phyloP scores from a whole-genome alignment of 2,888 invertebrate genomes.

The Erebia epiphron region DNA sequence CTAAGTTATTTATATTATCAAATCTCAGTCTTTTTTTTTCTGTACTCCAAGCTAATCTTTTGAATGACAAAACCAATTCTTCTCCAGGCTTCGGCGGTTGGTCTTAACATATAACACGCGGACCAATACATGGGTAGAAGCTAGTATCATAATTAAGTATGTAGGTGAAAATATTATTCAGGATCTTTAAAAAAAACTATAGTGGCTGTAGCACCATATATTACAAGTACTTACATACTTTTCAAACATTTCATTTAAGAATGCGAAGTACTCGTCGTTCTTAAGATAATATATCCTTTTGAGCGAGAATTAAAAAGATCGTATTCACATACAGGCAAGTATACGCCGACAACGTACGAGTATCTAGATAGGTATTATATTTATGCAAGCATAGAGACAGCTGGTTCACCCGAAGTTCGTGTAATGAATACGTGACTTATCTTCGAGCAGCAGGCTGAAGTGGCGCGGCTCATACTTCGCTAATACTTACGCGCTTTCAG shows the following conservation, averaged over 20 bases:
- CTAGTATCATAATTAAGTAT: no score
- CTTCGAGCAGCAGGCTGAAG: conserved; percentile 58
- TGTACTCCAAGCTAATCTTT: no score
- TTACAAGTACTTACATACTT: background rate
- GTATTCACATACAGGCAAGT: conserved; percentile 29
- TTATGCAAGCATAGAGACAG: conserved; percentile 35
- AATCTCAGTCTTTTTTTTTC: no score
- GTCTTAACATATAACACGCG: no score
- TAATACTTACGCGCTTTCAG: conserved; percentile 55
- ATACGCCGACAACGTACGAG: background rate
- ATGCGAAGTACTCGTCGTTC: conserved; percentile 10
- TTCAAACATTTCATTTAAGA: conserved; percentile 14
- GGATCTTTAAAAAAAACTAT: no score
- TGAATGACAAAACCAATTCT: no score
- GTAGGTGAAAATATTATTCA: no score
- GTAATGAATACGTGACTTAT: conserved; percentile 74
- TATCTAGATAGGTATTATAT: background rate
- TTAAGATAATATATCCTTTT: conserved; percentile 30
- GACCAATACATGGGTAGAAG: no score
- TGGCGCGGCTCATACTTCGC: conserved; percentile 48
- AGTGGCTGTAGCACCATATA: no score
- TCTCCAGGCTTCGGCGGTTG: no score
- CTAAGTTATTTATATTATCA: no score
- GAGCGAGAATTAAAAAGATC: conserved; percentile 26
- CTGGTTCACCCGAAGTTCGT: conserved; percentile 60